Conservation (phyloP, 2,797 vertebrate genomes). For the Mormyrus proboscirostris region DNA sequence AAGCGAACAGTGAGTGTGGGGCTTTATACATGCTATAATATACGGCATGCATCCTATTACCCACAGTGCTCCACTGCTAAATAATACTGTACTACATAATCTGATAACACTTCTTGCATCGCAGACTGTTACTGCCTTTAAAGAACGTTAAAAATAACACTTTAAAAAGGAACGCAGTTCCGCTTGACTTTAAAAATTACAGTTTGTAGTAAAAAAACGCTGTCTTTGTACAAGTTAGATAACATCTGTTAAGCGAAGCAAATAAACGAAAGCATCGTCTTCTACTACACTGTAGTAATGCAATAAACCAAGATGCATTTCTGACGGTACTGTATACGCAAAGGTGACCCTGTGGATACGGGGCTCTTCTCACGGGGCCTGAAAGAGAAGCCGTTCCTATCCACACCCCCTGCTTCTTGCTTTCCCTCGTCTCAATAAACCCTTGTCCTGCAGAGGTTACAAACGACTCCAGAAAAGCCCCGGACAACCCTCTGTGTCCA, state of each 20-base stretch:
- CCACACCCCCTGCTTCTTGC: not conserved
- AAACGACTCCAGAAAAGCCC: not conserved
- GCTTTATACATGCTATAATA: slow-evolving; percentile 1
- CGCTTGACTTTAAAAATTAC: not conserved
- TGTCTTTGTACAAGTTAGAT: not conserved
- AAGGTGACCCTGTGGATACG: not conserved
- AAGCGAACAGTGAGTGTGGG: not conserved
- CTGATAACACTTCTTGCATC: not conserved
- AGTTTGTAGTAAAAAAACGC: not conserved
- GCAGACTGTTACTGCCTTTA: not conserved
- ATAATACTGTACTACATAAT: not conserved
- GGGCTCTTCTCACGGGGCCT: not conserved
- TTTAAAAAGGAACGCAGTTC: slow-evolving; percentile 11
- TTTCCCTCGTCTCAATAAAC: not conserved
- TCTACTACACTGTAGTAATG: slow-evolving; percentile 18
- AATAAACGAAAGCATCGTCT: not conserved
- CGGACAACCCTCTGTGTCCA: not conserved
- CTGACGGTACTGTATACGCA: not conserved
- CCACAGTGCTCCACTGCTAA: not conserved
- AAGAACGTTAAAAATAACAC: not conserved
- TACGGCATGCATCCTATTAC: not conserved
- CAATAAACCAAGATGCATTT: not conserved
- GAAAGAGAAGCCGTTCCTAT: not conserved
- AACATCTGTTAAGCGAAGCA: not conserved
- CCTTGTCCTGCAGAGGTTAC: not conserved